phyloP scores from a whole-genome alignment of 2,113 vertebrate genomes.

The Podiceps cristatus region DNA sequence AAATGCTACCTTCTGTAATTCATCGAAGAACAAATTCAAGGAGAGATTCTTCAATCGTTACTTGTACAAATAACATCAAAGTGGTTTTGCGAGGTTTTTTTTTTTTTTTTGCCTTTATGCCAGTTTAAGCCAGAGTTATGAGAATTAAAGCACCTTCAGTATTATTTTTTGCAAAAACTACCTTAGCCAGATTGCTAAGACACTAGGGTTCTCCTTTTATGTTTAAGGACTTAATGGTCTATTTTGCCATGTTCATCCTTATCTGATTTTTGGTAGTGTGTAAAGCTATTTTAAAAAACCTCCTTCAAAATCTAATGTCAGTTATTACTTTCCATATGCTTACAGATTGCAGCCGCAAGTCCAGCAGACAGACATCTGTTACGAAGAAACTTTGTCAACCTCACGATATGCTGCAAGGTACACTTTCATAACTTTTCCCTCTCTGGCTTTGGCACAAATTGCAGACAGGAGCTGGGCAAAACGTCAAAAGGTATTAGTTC shows the following conservation, averaged over 20 bases:
- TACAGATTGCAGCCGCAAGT: constrained; percentile 86
- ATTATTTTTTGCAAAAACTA: not conserved
- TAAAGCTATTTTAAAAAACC: not conserved
- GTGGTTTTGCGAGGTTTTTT: not conserved
- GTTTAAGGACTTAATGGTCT: not conserved
- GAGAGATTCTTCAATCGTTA: not conserved
- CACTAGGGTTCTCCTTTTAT: not conserved
- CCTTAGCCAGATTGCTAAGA: not conserved
- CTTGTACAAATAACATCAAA: not conserved
- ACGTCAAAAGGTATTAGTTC: not conserved
- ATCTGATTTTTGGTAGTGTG: not conserved
- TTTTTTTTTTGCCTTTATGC: no score
- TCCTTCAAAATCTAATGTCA: not conserved
- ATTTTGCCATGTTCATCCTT: not conserved
- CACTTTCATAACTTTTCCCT: not conserved
- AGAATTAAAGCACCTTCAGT: not conserved
- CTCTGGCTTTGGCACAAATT: not conserved
- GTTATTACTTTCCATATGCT: not conserved
- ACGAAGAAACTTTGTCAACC: constrained; percentile 87
- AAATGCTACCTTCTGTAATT: not conserved
- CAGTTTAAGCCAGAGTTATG: not conserved
- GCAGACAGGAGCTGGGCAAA: not conserved
- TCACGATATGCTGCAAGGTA: constrained; percentile 88
- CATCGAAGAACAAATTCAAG: not conserved
- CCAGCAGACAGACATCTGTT: constrained; percentile 90